Evolutionary conservation across 2,113 vertebrate species (phyloP), one percentile per base, ranked within the genome.

Genomic region (Barbus barbus): DNA sequence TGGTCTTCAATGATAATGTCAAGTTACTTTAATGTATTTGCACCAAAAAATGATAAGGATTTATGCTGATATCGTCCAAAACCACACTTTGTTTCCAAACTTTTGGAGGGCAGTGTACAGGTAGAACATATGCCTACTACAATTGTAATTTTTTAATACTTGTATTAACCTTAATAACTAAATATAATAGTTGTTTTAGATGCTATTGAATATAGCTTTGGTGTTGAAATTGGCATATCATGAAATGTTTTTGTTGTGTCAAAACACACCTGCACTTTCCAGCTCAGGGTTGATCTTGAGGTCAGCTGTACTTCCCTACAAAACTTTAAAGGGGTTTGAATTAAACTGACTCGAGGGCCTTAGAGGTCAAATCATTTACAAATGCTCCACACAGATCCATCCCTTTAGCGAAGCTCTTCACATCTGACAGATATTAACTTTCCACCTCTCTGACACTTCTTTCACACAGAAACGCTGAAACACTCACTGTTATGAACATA

Each of bases 381-480:
- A 76, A 90, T 75, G 41, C 74, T 81, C 80, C 80, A 87, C 44
- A 78, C 24, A 76, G 16, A 44, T 71, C 58, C 16, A 38, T 78
- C 74, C 53, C 58, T 67, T 86, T 76, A 76, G 76, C 36, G 48
- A 53, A 84, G 87, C 46, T 71, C 81, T 84, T 79, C 78, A 92
- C 92, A 94, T 92, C 91, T 94, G 92, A 94, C 79, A 86, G 87
- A 90, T 88, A 90, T 93, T 93, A 93, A 83, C 89, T 85, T 77
- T 28, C 16, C 83, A 84, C 63, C 74, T 63, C 75, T 69, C 53
- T 67, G 78, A 67, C 67, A 22, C 28, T 26, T 31, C 73, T 28
- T 58, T 41, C n/a, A 58, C 71, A 28, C 73, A 72, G 76, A 53
- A 65, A 46, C 60, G 60, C 76, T 71, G 79, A 51, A 81, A 67